Evolutionary conservation across 2,888 invertebrate species (phyloP).

Genomic region (Sphinx pinastri): DNA sequence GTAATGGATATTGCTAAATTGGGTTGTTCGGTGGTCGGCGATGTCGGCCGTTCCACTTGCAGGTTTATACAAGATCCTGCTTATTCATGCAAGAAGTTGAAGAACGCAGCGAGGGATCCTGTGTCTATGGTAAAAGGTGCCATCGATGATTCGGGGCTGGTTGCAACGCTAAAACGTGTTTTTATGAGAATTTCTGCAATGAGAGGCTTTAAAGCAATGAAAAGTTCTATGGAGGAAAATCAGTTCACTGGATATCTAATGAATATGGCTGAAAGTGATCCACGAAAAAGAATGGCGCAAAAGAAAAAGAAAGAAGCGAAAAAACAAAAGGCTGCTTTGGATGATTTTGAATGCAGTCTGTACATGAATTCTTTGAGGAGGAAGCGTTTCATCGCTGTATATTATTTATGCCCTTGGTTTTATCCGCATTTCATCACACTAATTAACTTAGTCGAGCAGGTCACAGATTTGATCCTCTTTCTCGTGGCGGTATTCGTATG

Average conservation of each 20-base stretch:
- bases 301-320: slow-evolving; percentile 33
- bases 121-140: slow-evolving; percentile 33
- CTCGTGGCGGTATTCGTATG: slow-evolving; percentile 59
- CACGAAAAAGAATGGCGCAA: slow-evolving; percentile 38
- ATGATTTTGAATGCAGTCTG: slow-evolving; percentile 52
- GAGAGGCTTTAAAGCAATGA: slow-evolving; percentile 33
- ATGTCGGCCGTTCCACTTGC: slow-evolving; percentile 33
- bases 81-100: slow-evolving; percentile 35
- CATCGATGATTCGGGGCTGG: slow-evolving; percentile 36
- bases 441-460: slow-evolving; percentile 50
- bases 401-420: slow-evolving; percentile 56
- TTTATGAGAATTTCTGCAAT: slow-evolving; percentile 38
- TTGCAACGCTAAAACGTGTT: slow-evolving; percentile 42
- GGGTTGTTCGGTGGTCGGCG: slow-evolving; percentile 28
- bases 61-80: slow-evolving; percentile 43
- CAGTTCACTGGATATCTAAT: slow-evolving; percentile 41
- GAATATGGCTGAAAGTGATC: slow-evolving; percentile 41
- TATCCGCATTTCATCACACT: slow-evolving; percentile 58
- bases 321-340: slow-evolving; percentile 30
- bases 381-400: slow-evolving; percentile 50
- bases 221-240: slow-evolving; percentile 38
- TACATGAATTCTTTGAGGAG: slow-evolving; percentile 56
- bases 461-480: slow-evolving; percentile 53
- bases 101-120: slow-evolving; percentile 38
- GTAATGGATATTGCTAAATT: slow-evolving; percentile 36